A percentile compares a stretch with the other conserved stretches of the same genome.
Evolutionary conservation across 2,888 invertebrate genomes (phyloP).

Genomic region (Gortyna flavago): DNA sequence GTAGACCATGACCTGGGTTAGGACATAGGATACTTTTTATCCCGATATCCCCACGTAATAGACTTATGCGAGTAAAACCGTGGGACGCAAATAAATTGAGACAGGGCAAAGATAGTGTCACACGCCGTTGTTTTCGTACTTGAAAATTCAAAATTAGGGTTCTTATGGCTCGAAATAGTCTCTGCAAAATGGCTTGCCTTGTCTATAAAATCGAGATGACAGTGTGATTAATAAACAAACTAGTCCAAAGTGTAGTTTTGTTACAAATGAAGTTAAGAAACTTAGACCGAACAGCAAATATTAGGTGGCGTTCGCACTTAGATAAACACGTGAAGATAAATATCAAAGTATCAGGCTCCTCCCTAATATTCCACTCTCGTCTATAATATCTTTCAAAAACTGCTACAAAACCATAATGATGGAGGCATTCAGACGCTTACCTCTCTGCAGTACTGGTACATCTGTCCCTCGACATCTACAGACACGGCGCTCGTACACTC

Average conservation of each 20-base stretch:
- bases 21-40: no score
- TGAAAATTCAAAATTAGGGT: not conserved
- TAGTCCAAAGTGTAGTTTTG: not conserved
- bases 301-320: not conserved
- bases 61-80: no score
- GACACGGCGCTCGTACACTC: slow-evolving; percentile 99
- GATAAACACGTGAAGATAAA: not conserved
- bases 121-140: not conserved
- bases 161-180: not conserved
- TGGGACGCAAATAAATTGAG: not conserved
- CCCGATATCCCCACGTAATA: no score
- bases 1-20: no score
- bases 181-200: not conserved
- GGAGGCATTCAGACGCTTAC: slow-evolving; percentile 74
- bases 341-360: not conserved
- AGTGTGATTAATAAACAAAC: not conserved
- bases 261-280: not conserved
- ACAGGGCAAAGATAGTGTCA: not conserved
- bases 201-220: not conserved
- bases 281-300: not conserved
- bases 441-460: slow-evolving; percentile 98
- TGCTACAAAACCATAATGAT: not conserved
- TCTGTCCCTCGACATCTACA: slow-evolving; percentile 99
- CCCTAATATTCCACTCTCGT: not conserved
- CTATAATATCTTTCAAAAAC: not conserved